Evolutionary conservation across 2,113 vertebrate genomes (phyloP).

Genomic region (Takifugu bimaculatus): DNA sequence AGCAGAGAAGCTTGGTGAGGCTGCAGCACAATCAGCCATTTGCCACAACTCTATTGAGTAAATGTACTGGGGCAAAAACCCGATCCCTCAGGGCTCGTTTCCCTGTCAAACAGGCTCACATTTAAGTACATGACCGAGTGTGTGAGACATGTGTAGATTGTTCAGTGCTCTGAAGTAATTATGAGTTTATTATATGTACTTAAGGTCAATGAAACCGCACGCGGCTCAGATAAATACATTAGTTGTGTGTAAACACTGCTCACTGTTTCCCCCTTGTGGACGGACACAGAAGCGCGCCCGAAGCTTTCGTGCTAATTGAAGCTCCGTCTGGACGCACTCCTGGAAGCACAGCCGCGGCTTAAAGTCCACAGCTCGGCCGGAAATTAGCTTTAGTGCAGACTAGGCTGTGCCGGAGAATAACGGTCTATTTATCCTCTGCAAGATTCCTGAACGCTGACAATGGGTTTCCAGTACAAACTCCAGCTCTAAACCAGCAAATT

Average conservation of each 20-base stretch:
- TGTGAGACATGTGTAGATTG: slow-evolving; percentile 2
- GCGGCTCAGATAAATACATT: slow-evolving; percentile 29
- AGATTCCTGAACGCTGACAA: too few species aligned
- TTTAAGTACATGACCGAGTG: background rate
- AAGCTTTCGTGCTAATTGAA: background rate
- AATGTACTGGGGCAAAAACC: slow-evolving; percentile 14
- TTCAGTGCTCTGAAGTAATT: slow-evolving; percentile 32
- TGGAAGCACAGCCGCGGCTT: too few species aligned
- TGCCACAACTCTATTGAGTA: slow-evolving; percentile 12
- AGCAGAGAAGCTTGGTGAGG: background rate
- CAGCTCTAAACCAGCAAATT: too few species aligned
- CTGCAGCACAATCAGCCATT: background rate
- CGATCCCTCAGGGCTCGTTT: slow-evolving; percentile 8
- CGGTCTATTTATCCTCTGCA: too few species aligned
- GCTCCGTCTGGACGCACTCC: too few species aligned
- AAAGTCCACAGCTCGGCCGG: too few species aligned
- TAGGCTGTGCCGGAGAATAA: too few species aligned
- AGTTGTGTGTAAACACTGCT: slow-evolving; percentile 18
- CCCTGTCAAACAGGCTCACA: background rate
- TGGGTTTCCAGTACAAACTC: too few species aligned
- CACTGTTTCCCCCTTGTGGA: slow-evolving; percentile 54
- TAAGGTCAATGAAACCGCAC: background rate
- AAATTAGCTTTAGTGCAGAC: too few species aligned
- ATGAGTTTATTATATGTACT: slow-evolving; percentile 15
- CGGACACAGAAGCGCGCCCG: slow-evolving; percentile 6